phyloP scores from a whole-genome alignment of 2,888 invertebrate genomes.

The Amphipoea lucens region DNA sequence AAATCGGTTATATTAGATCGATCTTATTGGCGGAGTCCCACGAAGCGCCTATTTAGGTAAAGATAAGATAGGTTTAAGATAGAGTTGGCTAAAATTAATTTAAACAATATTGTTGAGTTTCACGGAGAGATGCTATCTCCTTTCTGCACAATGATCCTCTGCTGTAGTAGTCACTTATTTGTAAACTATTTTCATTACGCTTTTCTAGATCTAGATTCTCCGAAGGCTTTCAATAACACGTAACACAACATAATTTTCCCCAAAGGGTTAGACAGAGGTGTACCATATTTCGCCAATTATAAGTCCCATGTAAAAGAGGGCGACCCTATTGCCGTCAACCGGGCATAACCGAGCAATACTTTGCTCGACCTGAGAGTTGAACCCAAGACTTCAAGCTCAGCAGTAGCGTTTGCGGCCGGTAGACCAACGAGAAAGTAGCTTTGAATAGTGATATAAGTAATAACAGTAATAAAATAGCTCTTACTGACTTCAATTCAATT shows the following conservation, averaged over 20 bases:
- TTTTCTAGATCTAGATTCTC: not conserved
- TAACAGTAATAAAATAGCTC: not conserved
- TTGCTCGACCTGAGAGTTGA: not conserved
- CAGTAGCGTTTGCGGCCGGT: not conserved
- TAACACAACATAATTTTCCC: not conserved
- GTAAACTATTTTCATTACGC: not conserved
- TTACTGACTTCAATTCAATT: not conserved
- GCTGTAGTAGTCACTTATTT: not conserved
- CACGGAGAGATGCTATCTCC: conserved; percentile 15
- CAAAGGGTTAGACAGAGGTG: not conserved
- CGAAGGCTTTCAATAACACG: not conserved
- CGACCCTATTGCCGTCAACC: not conserved
- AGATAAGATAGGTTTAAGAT: conserved; percentile 63
- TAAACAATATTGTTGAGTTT: conserved; percentile 61
- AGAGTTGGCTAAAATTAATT: conserved; percentile 67
- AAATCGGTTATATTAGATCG: conserved; percentile 59
- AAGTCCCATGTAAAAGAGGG: too few relatives aligned
- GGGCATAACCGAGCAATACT: not conserved
- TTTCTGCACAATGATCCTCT: not conserved
- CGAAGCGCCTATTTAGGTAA: conserved; percentile 60
- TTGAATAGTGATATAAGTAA: not conserved
- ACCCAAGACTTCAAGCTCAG: not conserved
- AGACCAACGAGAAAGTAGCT: not conserved
- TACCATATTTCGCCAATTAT: too few relatives aligned
- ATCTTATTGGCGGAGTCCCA: conserved; percentile 66